Evolutionary conservation across 2,888 invertebrate species (phyloP).

Genomic region (Tholera decimalis): DNA sequence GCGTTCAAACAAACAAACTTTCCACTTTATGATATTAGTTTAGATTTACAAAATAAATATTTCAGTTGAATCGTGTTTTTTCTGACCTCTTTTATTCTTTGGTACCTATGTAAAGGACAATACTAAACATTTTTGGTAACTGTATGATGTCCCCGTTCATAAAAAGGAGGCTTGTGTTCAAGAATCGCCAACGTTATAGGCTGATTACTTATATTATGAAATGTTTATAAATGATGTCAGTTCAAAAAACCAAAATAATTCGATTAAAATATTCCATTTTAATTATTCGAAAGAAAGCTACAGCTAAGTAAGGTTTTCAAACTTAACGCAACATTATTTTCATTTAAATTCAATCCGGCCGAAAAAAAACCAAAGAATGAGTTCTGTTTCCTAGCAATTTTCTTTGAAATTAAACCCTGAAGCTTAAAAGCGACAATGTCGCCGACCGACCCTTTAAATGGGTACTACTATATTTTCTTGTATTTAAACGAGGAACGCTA

Average conservation of each 20-base stretch:
- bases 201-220: too few species aligned
- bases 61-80: too few species aligned
- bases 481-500: slow-evolving; percentile 47
- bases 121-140: too few species aligned
- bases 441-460: slow-evolving; percentile 36
- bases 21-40: too few species aligned
- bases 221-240: background rate
- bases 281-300: background rate
- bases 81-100: too few species aligned
- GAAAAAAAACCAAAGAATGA: slow-evolving; percentile 38
- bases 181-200: too few species aligned
- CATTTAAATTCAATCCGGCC: slow-evolving; percentile 15
- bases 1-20: too few species aligned
- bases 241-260: background rate
- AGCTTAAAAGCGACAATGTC: slow-evolving; percentile 49
- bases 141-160: too few species aligned
- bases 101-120: too few species aligned
- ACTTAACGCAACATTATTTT: slow-evolving; percentile 24
- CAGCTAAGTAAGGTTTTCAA: slow-evolving; percentile 6
- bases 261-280: background rate
- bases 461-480: slow-evolving; percentile 51
- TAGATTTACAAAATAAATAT: too few species aligned
- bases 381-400: slow-evolving; percentile 39
- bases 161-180: too few species aligned
- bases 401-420: slow-evolving; percentile 53